Percentiles rank a stretch among this genome's conserved stretches.
phyloP scores from a whole-genome alignment of 2,797 vertebrate species.

The Fratercula arctica region DNA sequence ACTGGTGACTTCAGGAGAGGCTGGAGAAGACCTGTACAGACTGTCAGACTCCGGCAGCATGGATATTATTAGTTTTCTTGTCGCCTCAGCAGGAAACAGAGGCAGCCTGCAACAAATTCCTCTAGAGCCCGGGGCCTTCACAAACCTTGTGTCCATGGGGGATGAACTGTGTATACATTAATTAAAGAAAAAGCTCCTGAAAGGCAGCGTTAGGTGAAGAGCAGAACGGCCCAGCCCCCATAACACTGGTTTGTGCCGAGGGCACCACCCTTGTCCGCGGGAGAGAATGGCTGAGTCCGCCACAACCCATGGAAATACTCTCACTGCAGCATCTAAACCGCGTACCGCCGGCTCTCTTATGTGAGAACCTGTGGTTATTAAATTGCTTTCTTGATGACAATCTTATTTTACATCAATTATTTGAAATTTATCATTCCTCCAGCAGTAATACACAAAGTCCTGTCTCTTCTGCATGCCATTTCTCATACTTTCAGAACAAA shows the following conservation, averaged over 20 bases:
- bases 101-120: background rate
- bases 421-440: background rate
- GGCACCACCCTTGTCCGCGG: background rate
- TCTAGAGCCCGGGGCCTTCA: background rate
- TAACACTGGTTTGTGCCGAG: background rate
- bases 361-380: background rate
- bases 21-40: background rate
- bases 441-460: background rate
- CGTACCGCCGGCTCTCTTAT: background rate
- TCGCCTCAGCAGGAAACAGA: background rate
- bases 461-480: background rate
- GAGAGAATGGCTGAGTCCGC: background rate
- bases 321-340: background rate
- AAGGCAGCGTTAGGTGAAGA: rapidly evolving
- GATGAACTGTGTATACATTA: background rate
- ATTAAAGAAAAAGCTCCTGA: background rate
- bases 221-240: rapidly evolving
- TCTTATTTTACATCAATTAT: background rate
- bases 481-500: background rate
- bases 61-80: background rate
- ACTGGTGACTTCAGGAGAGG: background rate
- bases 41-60: background rate
- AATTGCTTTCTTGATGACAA: background rate
- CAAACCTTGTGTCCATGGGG: background rate
- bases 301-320: background rate